Percentiles rank a stretch among this genome's conserved stretches.
Evolutionary conservation across 2,888 invertebrate species (phyloP).

Genomic region (Malthinus seriepunctatus): DNA sequence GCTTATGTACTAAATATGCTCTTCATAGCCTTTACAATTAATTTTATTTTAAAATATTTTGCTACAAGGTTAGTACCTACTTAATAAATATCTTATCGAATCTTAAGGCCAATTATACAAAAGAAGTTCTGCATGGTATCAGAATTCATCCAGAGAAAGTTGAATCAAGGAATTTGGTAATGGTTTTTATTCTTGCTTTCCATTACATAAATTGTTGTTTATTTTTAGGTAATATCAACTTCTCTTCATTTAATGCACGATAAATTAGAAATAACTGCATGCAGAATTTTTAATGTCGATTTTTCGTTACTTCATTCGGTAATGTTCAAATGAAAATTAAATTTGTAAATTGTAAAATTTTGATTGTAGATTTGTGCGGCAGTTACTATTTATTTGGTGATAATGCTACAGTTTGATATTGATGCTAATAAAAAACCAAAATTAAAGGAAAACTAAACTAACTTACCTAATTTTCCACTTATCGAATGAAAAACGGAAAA

Average conservation of each 20-base stretch:
- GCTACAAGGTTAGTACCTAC: not conserved
- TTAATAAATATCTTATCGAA: not conserved
- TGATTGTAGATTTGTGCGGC: constrained; percentile 34
- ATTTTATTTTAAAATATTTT: not conserved
- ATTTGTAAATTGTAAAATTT: not conserved
- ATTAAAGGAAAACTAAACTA: not conserved
- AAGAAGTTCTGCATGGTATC: constrained; percentile 31
- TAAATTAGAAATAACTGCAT: constrained; percentile 36
- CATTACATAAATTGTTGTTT: not conserved
- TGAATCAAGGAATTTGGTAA: constrained; percentile 34
- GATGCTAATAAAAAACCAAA: constrained; percentile 6
- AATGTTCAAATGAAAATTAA: constrained; percentile 8
- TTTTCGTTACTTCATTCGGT: constrained; percentile 39
- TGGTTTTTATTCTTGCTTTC: not conserved
- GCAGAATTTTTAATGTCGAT: constrained; percentile 37
- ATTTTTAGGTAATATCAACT: constrained; percentile 31
- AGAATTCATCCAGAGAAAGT: constrained; percentile 33
- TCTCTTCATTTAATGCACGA: constrained; percentile 35
- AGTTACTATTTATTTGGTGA: constrained; percentile 37
- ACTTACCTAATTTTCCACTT: constrained; percentile 26
- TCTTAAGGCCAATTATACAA: constrained; percentile 35
- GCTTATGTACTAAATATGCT: no score
- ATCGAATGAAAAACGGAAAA: constrained; percentile 18
- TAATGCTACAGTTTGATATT: constrained; percentile 36
- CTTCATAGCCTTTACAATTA: no score